Evolutionary conservation across 2,888 invertebrate genomes (phyloP).

Genomic region (Norana najaformis): DNA sequence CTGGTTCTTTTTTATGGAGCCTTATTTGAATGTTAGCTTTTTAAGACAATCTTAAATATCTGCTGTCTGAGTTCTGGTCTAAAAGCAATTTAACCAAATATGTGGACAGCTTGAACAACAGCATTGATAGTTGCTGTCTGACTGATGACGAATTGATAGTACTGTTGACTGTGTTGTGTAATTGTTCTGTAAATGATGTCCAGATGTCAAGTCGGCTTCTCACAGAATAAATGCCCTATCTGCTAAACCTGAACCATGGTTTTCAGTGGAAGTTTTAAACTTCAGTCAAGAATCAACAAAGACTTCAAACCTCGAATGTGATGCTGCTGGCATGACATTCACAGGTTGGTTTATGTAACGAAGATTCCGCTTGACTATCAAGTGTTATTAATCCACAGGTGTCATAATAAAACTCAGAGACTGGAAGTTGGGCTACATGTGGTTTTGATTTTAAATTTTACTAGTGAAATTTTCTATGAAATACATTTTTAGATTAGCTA

Average conservation of each 20-base stretch:
- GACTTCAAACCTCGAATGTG: background rate
- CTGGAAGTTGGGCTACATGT: too few relatives aligned
- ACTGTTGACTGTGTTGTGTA: background rate
- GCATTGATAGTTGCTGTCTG: background rate
- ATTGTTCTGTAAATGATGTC: background rate
- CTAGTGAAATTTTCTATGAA: too few relatives aligned
- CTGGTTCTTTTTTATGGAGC: background rate
- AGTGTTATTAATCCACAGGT: too few relatives aligned
- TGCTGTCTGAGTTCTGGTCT: background rate
- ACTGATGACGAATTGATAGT: background rate
- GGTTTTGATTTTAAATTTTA: too few relatives aligned
- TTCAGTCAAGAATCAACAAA: background rate
- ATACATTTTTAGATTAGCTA: too few relatives aligned
- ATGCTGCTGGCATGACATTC: background rate
- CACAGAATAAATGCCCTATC: background rate
- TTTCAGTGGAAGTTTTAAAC: background rate
- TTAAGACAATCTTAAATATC: background rate
- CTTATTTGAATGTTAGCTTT: background rate
- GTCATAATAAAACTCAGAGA: too few relatives aligned
- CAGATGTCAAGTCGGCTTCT: slow-evolving; percentile 13
- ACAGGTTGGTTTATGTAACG: background rate
- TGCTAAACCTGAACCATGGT: background rate
- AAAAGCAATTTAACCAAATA: too few relatives aligned
- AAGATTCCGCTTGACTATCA: background rate
- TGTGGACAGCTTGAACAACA: background rate